Evolutionary conservation across 2,113 vertebrate genomes (phyloP).

Genomic region (Phyllostomus discolor): DNA sequence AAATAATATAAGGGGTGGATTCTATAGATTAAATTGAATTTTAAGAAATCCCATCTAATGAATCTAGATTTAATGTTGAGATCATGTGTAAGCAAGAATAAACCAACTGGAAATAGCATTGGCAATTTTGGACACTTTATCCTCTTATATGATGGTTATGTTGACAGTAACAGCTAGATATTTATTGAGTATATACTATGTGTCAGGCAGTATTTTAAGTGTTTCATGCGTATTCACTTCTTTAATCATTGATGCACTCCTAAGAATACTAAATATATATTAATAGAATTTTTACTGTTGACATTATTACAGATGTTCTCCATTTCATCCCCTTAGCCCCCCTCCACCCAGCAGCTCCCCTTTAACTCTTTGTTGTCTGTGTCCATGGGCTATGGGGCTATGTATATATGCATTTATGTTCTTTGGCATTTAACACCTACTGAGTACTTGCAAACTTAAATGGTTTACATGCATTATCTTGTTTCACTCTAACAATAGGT

Average conservation of each 20-base stretch:
- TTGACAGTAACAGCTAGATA: background rate
- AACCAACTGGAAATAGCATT: background rate
- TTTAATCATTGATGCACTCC: background rate
- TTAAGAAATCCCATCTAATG: background rate
- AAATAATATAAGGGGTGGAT: slow-evolving; percentile 10
- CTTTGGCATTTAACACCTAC: background rate
- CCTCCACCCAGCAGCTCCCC: too few species aligned
- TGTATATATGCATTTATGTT: too few species aligned
- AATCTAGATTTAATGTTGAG: slow-evolving; percentile 1
- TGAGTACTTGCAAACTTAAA: slow-evolving; percentile 13
- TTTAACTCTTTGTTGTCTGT: too few species aligned
- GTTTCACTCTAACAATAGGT: slow-evolving; percentile 1
- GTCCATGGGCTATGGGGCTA: too few species aligned
- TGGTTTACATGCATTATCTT: background rate
- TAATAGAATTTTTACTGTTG: background rate
- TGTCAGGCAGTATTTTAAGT: slow-evolving; percentile 2
- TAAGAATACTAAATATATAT: slow-evolving; percentile 17
- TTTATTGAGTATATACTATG: background rate
- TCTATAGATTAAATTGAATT: slow-evolving; percentile 41
- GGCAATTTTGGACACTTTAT: background rate
- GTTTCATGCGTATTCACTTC: background rate
- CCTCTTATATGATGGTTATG: background rate
- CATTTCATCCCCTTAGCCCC: too few species aligned
- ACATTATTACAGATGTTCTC: too few species aligned
- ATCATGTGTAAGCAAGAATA: background rate